These are phyloP conservation scores for Sphenodon punctatus DNA, from an alignment of 2,797 vertebrate species.

Conservation along the genomic window DNA sequence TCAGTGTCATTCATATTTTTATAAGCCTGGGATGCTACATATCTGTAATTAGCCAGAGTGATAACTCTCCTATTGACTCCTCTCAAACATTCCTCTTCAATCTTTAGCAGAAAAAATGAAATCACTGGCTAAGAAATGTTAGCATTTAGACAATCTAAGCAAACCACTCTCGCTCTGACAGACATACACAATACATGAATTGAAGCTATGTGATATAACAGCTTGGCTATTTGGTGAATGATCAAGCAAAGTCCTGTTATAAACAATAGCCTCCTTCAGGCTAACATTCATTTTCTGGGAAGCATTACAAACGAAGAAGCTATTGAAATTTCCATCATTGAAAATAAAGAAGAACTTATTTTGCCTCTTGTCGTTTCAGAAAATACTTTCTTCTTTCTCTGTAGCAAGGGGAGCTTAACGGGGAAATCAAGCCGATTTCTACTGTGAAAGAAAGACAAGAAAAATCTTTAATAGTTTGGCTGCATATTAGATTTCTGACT, in stretches of 20 bases:
- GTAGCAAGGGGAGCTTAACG: neutral
- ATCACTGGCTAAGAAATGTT: neutral
- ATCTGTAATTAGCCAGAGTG: neutral
- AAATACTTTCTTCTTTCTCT: conserved; percentile 20
- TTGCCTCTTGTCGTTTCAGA: neutral
- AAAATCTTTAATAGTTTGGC: neutral
- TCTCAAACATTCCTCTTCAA: neutral
- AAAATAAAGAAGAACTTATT: conserved; percentile 2
- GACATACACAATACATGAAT: conserved; percentile 69
- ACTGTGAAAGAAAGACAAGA: too few relatives aligned
- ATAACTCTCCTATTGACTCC: rapidly evolving
- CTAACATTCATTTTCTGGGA: conserved; percentile 51
- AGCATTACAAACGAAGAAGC: conserved; percentile 27
- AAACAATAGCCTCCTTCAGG: conserved; percentile 72
- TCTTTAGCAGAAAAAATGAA: neutral
- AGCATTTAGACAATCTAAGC: conserved; percentile 29
- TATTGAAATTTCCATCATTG: neutral
- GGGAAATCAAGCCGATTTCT: too few relatives aligned
- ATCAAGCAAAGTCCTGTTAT: conserved; percentile 72
- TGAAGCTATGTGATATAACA: conserved; percentile 71
- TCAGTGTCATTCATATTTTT: neutral
- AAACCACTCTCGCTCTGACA: conserved; percentile 17
- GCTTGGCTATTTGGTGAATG: conserved; percentile 75
- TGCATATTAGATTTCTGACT: conserved; percentile 6
- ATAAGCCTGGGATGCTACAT: neutral